These are phyloP conservation scores for Enteromius treurensis DNA, from an alignment of 2,797 vertebrate species.

Conservation along the genomic window DNA sequence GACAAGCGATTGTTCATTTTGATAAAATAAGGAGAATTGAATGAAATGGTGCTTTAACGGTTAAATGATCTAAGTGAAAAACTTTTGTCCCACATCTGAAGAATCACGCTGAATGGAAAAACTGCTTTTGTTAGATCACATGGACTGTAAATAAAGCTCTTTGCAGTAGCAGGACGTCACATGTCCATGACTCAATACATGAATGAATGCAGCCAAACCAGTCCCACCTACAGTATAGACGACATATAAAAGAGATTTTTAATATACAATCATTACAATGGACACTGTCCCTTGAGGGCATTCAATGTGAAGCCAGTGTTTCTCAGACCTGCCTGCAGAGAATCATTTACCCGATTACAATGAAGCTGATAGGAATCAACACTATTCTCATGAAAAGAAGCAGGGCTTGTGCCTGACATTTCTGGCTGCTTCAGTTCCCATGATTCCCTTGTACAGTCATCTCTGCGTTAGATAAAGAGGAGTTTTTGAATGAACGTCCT, in stretches of 20 bases:
- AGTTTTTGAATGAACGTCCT: background rate
- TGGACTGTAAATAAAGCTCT: background rate
- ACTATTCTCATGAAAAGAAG: background rate
- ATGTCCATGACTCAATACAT: background rate
- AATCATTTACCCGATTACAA: background rate
- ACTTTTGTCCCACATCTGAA: background rate
- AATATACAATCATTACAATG: background rate
- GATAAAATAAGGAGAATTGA: background rate
- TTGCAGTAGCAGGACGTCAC: slow-evolving; percentile 1
- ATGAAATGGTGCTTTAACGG: background rate
- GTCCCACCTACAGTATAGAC: slow-evolving; percentile 1
- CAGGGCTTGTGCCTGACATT: background rate
- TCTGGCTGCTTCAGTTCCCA: background rate
- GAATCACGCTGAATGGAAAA: background rate
- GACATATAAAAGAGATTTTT: background rate
- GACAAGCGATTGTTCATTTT: background rate
- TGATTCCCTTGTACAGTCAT: background rate
- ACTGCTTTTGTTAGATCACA: background rate
- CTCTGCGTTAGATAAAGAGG: background rate
- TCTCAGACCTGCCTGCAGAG: background rate
- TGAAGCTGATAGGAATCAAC: background rate
- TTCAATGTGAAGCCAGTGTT: background rate
- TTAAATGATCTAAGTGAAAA: background rate
- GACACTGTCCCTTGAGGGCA: background rate
- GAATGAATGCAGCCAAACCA: background rate